Conservation (phyloP, 2,797 vertebrate genomes). For the Nasua narica region DNA sequence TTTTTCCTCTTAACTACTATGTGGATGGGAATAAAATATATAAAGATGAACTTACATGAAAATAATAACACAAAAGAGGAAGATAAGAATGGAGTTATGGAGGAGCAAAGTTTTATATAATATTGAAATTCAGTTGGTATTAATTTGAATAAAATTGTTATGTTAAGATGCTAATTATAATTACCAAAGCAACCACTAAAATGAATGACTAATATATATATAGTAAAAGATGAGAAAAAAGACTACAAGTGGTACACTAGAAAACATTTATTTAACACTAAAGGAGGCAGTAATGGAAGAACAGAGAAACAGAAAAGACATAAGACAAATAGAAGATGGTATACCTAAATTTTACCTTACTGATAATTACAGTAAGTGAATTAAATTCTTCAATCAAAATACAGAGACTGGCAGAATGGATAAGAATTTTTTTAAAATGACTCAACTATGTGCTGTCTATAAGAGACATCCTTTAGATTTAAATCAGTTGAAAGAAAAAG, state of each 20-base stretch:
- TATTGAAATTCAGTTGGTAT: neutral
- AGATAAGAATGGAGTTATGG: neutral
- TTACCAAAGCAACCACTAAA: neutral
- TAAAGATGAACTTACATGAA: neutral
- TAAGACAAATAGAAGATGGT: neutral
- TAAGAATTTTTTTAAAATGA: neutral
- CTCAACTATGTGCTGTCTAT: neutral
- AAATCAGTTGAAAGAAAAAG: neutral
- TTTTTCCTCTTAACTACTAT: neutral
- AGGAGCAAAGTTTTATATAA: neutral
- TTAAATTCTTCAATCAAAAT: neutral
- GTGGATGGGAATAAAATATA: neutral
- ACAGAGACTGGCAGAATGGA: neutral
- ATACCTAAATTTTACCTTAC: neutral
- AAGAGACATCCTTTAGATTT: neutral
- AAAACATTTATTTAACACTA: neutral
- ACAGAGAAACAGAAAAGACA: neutral
- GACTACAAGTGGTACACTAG: neutral
- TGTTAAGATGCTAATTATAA: neutral
- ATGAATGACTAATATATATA: neutral
- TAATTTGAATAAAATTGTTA: neutral
- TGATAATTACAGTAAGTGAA: neutral
- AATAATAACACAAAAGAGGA: neutral
- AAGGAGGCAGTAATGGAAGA: neutral
- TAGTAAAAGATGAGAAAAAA: neutral